These are phyloP conservation scores for Nysson spinosus DNA, from an alignment of 2,888 invertebrate species.

Conservation along the genomic window DNA sequence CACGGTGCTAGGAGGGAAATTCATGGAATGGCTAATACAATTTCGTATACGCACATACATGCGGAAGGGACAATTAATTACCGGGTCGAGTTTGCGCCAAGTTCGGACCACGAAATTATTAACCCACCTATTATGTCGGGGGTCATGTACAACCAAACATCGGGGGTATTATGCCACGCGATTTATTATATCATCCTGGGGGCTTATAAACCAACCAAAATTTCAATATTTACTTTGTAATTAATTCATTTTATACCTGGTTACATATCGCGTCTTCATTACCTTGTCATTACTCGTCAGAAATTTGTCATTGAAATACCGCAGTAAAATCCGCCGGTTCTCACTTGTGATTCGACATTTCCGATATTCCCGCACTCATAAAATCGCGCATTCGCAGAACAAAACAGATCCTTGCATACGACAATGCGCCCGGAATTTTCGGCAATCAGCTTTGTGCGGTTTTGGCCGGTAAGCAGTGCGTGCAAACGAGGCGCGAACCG, in stretches of 20 bases:
- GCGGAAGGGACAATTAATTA: constrained; percentile 52
- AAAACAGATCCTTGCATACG: constrained; percentile 30
- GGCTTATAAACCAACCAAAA: constrained; percentile 2
- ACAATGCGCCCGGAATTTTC: constrained; percentile 54
- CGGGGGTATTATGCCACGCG: constrained; percentile 23
- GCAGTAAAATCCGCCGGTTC: no score
- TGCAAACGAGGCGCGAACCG: constrained; percentile 49
- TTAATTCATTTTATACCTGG: not conserved
- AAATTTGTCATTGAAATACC: no score
- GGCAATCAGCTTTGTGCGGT: constrained; percentile 55
- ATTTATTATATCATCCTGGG: constrained; percentile 38
- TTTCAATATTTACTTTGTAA: constrained; percentile 17
- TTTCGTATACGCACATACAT: constrained; percentile 1
- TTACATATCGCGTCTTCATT: not conserved
- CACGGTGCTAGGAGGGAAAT: constrained; percentile 2
- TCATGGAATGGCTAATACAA: not conserved
- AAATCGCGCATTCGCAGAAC: constrained; percentile 31
- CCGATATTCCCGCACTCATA: no score
- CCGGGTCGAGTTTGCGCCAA: constrained; percentile 38
- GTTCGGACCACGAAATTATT: constrained; percentile 50
- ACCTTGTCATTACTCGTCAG: no score
- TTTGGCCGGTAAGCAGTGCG: constrained; percentile 33
- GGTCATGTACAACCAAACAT: constrained; percentile 39
- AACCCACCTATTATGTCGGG: constrained; percentile 45
- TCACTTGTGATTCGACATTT: no score